Conservation (phyloP, 2,113 vertebrate genomes). For the Platichthys stellatus region DNA sequence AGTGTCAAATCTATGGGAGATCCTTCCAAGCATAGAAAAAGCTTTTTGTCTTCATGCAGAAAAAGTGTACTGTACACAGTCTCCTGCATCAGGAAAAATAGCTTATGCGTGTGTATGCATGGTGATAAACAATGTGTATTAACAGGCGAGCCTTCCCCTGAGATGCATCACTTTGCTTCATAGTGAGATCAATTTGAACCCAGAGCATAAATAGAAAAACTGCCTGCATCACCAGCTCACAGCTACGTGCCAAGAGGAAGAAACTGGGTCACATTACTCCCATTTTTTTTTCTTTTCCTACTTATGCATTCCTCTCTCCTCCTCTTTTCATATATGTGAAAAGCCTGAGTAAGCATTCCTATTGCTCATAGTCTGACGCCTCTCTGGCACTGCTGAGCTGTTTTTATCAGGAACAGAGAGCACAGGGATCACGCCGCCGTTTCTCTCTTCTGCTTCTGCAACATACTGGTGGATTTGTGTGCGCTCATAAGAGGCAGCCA, state of each 20-base stretch:
- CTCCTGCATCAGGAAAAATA: not conserved
- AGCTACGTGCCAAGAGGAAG: slow-evolving; percentile 15
- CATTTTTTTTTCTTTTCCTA: slow-evolving; percentile 35
- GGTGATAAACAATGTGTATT: slow-evolving; percentile 52
- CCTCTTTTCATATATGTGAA: slow-evolving; percentile 42
- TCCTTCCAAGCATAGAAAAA: not conserved
- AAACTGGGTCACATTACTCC: slow-evolving; percentile 69
- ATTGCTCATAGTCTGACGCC: slow-evolving; percentile 18
- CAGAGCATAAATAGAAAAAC: slow-evolving; percentile 40
- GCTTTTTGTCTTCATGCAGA: not conserved
- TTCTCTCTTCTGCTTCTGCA: slow-evolving; percentile 6
- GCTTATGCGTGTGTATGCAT: not conserved
- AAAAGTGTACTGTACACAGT: not conserved
- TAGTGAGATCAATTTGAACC: slow-evolving; percentile 41
- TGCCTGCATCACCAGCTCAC: slow-evolving; percentile 35
- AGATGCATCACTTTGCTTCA: slow-evolving; percentile 41
- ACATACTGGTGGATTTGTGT: not conserved
- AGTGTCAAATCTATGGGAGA: not conserved
- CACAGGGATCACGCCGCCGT: slow-evolving; percentile 2
- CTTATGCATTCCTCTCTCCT: slow-evolving; percentile 27
- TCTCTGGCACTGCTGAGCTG: slow-evolving; percentile 28
- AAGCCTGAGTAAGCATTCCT: slow-evolving; percentile 66
- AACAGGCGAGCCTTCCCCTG: slow-evolving; percentile 12
- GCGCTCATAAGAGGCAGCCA: slow-evolving; percentile 7
- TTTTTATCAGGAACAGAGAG: slow-evolving; percentile 18